Evolutionary conservation across 2,797 vertebrate species (phyloP).

Genomic region (Rhincodon typus): DNA sequence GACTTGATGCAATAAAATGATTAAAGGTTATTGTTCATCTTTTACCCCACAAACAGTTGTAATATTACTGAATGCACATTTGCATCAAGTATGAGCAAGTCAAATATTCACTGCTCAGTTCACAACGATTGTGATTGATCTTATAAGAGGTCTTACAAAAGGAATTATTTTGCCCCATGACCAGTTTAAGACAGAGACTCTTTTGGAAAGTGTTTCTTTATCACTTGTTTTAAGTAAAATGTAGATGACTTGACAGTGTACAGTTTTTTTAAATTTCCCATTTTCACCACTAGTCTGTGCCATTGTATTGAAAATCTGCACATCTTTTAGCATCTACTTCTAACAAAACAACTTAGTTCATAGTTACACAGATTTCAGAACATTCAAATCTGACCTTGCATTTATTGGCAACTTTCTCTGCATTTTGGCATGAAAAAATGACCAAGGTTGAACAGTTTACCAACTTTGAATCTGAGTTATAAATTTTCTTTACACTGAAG

Average conservation of each 20-base stretch:
- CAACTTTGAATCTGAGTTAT: neutral
- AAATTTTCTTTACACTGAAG: no score
- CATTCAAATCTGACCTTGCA: slow-evolving; percentile 13
- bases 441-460: neutral
- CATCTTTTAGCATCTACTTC: neutral
- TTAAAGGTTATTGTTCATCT: neutral
- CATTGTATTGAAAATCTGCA: slow-evolving; percentile 61
- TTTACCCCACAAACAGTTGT: neutral
- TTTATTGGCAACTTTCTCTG: neutral
- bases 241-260: neutral
- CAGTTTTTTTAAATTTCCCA: neutral
- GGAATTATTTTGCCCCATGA: neutral
- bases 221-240: neutral
- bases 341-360: neutral
- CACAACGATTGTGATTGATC: neutral
- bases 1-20: neutral
- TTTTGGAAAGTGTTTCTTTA: no score
- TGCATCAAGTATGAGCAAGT: neutral
- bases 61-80: neutral
- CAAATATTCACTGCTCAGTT: neutral
- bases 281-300: slow-evolving; percentile 78
- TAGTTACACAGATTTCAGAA: neutral
- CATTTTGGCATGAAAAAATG: neutral
- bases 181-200: neutral
- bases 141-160: neutral